Evolutionary conservation across 2,113 vertebrate species (phyloP).

Genomic region (Chascanopsetta lugubris): DNA sequence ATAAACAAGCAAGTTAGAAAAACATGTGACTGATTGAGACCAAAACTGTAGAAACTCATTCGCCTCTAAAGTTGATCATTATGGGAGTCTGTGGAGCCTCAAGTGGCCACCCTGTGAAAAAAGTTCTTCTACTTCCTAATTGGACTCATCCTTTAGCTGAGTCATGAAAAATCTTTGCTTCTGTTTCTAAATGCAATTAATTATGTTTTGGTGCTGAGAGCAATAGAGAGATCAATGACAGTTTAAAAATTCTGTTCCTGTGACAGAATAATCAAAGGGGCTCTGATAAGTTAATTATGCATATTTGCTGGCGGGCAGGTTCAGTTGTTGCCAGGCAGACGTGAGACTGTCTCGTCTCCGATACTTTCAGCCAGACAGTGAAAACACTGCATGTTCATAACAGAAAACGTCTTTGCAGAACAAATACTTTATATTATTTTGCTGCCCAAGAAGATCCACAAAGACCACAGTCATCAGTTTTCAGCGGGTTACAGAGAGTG

Average conservation of each 20-base stretch:
- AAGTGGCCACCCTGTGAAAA: neutral
- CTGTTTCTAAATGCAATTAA: neutral
- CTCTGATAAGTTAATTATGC: neutral
- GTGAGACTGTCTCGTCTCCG: neutral
- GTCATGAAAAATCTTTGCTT: neutral
- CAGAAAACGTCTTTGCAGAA: neutral
- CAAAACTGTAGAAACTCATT: too few relatives aligned
- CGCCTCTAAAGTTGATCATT: too few relatives aligned
- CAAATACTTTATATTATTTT: neutral
- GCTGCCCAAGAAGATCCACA: neutral
- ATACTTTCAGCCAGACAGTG: neutral
- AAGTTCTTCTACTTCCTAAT: neutral
- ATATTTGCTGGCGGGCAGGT: neutral
- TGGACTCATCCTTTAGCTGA: neutral
- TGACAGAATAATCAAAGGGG: too few relatives aligned
- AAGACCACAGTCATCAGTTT: neutral
- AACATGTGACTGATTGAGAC: too few relatives aligned
- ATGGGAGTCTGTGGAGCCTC: too few relatives aligned
- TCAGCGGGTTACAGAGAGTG: neutral
- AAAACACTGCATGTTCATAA: too few relatives aligned
- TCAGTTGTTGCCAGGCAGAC: too few relatives aligned
- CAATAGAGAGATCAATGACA: too few relatives aligned
- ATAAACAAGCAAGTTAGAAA: too few relatives aligned
- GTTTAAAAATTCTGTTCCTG: too few relatives aligned
- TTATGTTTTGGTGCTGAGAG: neutral